phyloP scores from a whole-genome alignment of 2,797 vertebrate genomes.

The Gymnodraco acuticeps region DNA sequence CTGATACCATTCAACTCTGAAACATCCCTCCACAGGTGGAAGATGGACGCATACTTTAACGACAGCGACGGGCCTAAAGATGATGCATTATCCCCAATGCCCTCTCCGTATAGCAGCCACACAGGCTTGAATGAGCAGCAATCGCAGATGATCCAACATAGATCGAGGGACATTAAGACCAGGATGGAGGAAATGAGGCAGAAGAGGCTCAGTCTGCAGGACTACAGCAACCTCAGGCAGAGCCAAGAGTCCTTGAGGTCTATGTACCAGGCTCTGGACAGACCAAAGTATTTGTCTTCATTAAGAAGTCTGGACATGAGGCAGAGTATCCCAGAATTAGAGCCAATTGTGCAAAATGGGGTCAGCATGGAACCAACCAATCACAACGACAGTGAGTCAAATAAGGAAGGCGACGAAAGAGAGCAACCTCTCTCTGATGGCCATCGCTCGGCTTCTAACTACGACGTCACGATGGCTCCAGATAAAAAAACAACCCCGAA shows the following conservation, averaged over 20 bases:
- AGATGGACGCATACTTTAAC: conserved; percentile 91
- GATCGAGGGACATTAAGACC: conserved; percentile 65
- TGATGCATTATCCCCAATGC: conserved; percentile 70
- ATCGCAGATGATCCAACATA: conserved; percentile 53
- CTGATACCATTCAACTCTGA: conserved; percentile 92
- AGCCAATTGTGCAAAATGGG: conserved; percentile 23
- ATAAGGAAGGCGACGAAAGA: conserved; percentile 9
- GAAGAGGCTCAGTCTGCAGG: conserved; percentile 91
- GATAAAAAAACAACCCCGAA: conserved; percentile 43
- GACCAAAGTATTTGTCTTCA: conserved; percentile 57
- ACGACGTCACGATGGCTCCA: conserved; percentile 56
- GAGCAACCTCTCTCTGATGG: conserved; percentile 39
- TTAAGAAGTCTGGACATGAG: conserved; percentile 74
- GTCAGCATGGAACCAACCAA: conserved; percentile 5
- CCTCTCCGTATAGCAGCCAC: conserved; percentile 65
- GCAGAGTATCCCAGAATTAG: conserved; percentile 55
- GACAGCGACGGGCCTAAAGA: conserved; percentile 67
- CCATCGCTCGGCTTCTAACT: conserved; percentile 70
- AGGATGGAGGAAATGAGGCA: conserved; percentile 82
- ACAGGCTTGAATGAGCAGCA: conserved; percentile 67
- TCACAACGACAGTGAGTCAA: conserved; percentile 22
- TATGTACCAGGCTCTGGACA: conserved; percentile 82
- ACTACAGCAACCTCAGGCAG: conserved; percentile 77
- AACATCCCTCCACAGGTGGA: conserved; percentile 91
- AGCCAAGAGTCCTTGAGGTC: conserved; percentile 84